Base-by-base conservation (phyloP, 2,797 vertebrate species). In the Hybognathus amarus region DNA sequence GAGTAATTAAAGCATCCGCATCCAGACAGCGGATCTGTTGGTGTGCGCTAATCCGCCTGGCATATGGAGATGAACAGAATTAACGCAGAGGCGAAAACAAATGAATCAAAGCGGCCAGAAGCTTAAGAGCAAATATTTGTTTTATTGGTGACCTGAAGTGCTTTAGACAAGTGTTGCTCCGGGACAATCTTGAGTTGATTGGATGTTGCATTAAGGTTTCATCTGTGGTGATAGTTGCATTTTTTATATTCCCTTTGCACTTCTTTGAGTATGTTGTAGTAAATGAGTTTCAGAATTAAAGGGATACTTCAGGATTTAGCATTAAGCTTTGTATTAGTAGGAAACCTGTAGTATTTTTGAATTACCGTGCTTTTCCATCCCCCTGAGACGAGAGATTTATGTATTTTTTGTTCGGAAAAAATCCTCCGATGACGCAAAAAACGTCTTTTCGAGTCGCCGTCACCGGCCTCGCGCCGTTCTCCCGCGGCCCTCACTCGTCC, bases 51-150 rank as follows among this genome's bases (percentile, higher is more conserved):
- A 95, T 95, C 93, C 92, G 87, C 86, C 84, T 91, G 90, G 92
- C 94, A 95, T 95, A 95, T 93, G 94, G 94, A 93, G 92, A 91
- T 86, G 89, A 87, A 90, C 75, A 93, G 94, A 95, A 95, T 97
- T 95, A 96, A 90, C 83, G 80, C 89, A 85, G 87, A 84, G 88
- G 91, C 90, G 89, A 88, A 93, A 93, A 94, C 91, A 92, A 94
- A 93, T 90, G 92, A 93, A 89, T 92, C 92, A 89, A 93, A 87
- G 90, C 90, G n/a, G 74, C 66, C 82, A 85, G 77, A 86, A 77
- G 89, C 89, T 93, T 91, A 91, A 70, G 76, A 71, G 84, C 85
- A 70, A 88, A 80, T 88, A 84, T 91, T 89, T 86, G 79, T 89
- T 91, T 83, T 63, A 80, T 75, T 61, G 83, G 52, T 92, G 87